Percentiles rank a stretch among this genome's conserved stretches.
Conservation (phyloP, 2,113 vertebrate species). For the Dipodomys merriami region DNA sequence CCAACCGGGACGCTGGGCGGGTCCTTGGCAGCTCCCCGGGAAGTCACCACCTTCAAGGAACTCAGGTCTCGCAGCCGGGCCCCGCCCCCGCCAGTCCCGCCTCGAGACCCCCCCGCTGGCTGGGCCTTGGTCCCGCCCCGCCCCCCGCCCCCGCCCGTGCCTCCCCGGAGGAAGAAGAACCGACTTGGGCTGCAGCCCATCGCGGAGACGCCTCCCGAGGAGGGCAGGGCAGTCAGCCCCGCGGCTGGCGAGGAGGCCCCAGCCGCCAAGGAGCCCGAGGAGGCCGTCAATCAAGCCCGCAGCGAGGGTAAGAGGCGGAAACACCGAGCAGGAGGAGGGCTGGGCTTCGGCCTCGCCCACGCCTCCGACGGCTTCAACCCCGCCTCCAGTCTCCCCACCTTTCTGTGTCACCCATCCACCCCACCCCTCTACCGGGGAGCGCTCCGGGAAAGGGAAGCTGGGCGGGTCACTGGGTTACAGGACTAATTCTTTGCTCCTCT, state of each 20-base stretch:
- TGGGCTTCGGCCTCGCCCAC: background rate
- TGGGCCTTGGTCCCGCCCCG: constrained; percentile 72
- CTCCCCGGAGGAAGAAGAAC: constrained; percentile 88
- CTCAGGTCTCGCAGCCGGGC: constrained; percentile 88
- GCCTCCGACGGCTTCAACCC: background rate
- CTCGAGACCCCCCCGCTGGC: constrained; percentile 50
- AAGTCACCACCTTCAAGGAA: constrained; percentile 96
- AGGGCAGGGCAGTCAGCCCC: constrained; percentile 81
- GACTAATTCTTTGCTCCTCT: constrained; percentile 80
- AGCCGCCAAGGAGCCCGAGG: background rate
- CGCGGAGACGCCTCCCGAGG: constrained; percentile 82
- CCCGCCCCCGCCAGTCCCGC: constrained; percentile 76
- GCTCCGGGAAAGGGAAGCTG: constrained; percentile 62
- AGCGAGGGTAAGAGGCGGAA: constrained; percentile 68
- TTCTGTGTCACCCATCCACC: constrained; percentile 1
- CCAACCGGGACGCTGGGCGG: constrained; percentile 78
- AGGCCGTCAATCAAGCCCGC: background rate
- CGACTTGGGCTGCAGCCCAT: constrained; percentile 88
- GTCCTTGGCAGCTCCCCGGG: constrained; percentile 81
- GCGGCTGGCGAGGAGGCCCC: constrained; percentile 75
- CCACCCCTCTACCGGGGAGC: constrained; percentile 36
- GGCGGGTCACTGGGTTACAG: constrained; percentile 30
- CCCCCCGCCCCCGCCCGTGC: constrained; percentile 84
- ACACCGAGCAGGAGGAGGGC: background rate
- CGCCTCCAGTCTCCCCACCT: background rate